Evolutionary conservation across 2,797 vertebrate species (phyloP).

Genomic region (Peromyscus melanophrys): DNA sequence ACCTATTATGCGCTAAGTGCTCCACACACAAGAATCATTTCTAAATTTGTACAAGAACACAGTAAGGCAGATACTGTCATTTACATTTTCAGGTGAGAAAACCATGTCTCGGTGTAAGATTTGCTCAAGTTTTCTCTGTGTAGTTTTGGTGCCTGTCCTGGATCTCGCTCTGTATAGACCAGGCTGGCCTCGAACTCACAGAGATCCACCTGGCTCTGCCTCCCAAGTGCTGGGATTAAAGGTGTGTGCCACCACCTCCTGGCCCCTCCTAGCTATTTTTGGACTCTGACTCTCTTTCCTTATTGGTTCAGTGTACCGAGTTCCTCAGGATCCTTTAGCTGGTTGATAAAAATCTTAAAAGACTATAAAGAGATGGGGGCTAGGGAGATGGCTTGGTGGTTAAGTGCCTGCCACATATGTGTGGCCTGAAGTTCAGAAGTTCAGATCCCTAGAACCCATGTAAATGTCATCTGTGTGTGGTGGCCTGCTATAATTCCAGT

Average conservation of each 20-base stretch:
- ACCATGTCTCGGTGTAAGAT: background rate
- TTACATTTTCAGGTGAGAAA: constrained; percentile 63
- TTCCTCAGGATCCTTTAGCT: background rate
- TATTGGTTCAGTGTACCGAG: background rate
- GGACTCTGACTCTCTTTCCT: background rate
- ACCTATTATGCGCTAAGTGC: background rate
- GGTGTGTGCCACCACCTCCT: no score
- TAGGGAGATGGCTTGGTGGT: no score
- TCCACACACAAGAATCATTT: background rate
- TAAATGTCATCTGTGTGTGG: background rate
- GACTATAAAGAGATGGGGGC: background rate
- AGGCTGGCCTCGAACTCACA: no score
- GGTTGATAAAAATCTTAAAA: background rate
- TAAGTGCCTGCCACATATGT: background rate
- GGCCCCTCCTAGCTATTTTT: background rate
- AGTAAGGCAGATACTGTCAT: background rate
- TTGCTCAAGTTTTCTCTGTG: background rate
- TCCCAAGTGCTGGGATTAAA: no score
- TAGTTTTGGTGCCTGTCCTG: no score
- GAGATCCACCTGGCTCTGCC: no score
- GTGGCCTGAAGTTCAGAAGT: background rate
- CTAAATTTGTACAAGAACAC: background rate
- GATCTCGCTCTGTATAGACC: no score
- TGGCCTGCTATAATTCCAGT: background rate
- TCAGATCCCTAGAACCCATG: background rate